Evolutionary conservation across 2,888 invertebrate species (phyloP).

Genomic region (Pogonocherus hispidulus): DNA sequence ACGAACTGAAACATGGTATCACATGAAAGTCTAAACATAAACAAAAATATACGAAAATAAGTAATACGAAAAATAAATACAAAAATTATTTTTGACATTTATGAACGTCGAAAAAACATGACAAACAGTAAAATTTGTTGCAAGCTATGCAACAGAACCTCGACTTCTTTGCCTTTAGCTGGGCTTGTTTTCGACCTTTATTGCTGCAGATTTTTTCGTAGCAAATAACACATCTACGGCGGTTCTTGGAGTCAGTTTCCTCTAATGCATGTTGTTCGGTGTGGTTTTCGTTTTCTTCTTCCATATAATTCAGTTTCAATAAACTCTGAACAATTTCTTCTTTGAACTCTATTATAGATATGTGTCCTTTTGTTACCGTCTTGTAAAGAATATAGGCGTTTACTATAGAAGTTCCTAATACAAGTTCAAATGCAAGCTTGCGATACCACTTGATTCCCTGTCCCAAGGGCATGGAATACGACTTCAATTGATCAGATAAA

Average conservation of each 20-base stretch:
- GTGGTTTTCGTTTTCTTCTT: no score
- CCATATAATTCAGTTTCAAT: no score
- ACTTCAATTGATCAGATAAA: slow-evolving; percentile 37
- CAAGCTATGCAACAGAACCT: not conserved
- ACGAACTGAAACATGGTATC: no score
- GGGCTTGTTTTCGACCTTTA: slow-evolving; percentile 1
- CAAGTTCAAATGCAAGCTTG: slow-evolving; percentile 17
- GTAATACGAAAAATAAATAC: slow-evolving; percentile 2
- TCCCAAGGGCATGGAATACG: slow-evolving; percentile 30
- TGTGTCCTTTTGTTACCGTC: slow-evolving; percentile 5
- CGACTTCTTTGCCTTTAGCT: slow-evolving; percentile 17
- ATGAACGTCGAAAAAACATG: slow-evolving; percentile 2
- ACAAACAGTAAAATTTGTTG: not conserved
- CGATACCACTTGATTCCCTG: slow-evolving; percentile 39
- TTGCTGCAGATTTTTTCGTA: slow-evolving; percentile 2
- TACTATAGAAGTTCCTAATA: slow-evolving; percentile 22
- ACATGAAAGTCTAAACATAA: not conserved
- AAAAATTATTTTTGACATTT: slow-evolving; percentile 12
- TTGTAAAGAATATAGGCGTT: slow-evolving; percentile 22
- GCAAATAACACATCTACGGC: slow-evolving; percentile 3
- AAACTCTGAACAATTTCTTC: no score
- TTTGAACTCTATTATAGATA: slow-evolving; percentile 9
- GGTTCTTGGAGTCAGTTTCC: not conserved
- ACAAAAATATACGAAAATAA: no score
- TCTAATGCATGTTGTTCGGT: no score